Percentiles rank a stretch among this genome's conserved stretches.
phyloP scores from a whole-genome alignment of 2,113 vertebrate genomes.

The Ramphastos sulfuratus region DNA sequence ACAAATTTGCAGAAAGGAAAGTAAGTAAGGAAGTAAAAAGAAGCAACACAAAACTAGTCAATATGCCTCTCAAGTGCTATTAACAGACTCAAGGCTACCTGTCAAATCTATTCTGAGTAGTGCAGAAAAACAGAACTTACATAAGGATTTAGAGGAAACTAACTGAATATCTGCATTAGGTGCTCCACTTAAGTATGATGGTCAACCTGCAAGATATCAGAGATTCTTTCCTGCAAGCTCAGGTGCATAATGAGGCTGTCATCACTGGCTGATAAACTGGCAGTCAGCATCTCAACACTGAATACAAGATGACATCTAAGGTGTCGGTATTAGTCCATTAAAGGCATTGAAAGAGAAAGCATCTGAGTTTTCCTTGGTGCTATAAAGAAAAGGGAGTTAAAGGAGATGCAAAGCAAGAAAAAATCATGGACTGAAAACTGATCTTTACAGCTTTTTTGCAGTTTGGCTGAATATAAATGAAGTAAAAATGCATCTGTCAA shows the following conservation, averaged over 20 bases:
- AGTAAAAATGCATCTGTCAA: constrained; percentile 52
- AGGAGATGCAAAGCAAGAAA: constrained; percentile 14
- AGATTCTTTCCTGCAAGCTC: not conserved
- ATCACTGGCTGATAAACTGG: not conserved
- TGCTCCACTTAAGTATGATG: not conserved
- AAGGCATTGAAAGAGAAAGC: not conserved
- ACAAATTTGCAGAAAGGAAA: not conserved
- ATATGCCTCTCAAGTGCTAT: not conserved
- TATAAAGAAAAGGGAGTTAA: not conserved
- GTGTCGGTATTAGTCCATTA: not conserved
- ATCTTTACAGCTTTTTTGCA: constrained; percentile 9
- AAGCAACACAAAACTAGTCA: not conserved
- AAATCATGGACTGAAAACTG: constrained; percentile 38
- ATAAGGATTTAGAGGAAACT: not conserved
- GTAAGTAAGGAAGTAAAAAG: not conserved
- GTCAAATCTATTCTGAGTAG: not conserved
- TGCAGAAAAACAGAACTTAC: not conserved
- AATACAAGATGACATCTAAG: not conserved
- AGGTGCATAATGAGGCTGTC: not conserved
- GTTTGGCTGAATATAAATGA: constrained; percentile 24
- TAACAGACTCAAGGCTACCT: not conserved
- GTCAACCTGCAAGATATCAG: not conserved
- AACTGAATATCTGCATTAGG: not conserved
- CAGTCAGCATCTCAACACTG: not conserved
- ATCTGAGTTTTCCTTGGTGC: not conserved